Conservation (phyloP, 2,888 invertebrate genomes). For the Limnephilus marmoratus region DNA sequence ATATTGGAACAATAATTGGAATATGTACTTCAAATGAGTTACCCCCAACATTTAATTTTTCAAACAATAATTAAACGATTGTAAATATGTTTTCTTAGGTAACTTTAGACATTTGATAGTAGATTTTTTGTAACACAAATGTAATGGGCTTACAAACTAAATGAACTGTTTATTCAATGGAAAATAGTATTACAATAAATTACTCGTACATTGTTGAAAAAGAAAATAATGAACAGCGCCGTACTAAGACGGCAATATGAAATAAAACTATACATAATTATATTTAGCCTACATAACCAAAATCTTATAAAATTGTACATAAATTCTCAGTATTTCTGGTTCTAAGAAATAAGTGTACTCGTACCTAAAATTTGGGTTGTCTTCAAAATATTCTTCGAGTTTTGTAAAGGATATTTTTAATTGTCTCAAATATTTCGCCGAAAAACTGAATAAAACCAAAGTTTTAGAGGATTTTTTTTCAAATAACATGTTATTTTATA, state of each 20-base stretch:
- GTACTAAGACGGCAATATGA: not conserved
- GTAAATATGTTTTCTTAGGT: slow-evolving; percentile 10
- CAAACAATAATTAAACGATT: slow-evolving; percentile 4
- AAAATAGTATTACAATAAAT: not conserved
- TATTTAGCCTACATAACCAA: not conserved
- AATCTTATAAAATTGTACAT: not conserved
- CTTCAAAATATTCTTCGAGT: not conserved
- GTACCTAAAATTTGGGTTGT: not conserved
- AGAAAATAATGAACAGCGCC: not conserved
- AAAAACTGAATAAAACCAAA: not conserved
- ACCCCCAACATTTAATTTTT: not conserved
- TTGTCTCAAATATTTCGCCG: not conserved
- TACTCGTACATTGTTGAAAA: not conserved
- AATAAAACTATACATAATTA: not conserved
- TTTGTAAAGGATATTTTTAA: not conserved
- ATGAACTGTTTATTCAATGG: slow-evolving; percentile 4
- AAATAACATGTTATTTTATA: not conserved
- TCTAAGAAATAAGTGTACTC: not conserved
- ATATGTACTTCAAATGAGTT: not conserved
- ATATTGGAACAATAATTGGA: no score
- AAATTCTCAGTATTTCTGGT: not conserved
- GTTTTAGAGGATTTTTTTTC: not conserved
- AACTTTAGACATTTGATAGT: slow-evolving; percentile 29
- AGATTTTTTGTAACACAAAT: slow-evolving; percentile 52
- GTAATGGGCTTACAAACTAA: not conserved